Conservation (phyloP, 2,888 invertebrate genomes). For the Limnephilus auricula region DNA sequence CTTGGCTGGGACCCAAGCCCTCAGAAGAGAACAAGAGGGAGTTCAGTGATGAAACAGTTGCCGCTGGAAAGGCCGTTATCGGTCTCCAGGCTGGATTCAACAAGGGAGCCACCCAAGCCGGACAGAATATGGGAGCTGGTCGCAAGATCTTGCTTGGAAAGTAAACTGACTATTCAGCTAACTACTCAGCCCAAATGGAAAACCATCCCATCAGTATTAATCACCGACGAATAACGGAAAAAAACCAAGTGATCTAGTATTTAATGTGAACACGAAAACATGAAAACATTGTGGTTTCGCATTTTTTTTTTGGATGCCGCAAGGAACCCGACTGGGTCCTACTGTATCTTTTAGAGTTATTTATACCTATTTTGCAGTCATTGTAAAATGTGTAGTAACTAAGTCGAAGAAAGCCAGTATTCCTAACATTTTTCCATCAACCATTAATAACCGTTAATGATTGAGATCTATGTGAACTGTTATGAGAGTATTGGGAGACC, state of each 20-base stretch:
- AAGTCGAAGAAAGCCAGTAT: background rate
- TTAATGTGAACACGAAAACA: background rate
- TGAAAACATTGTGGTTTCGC: background rate
- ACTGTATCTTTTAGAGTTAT: background rate
- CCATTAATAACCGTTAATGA: background rate
- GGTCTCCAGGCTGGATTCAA: slow-evolving; percentile 97
- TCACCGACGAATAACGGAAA: background rate
- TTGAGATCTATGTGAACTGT: background rate
- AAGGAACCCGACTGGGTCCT: background rate
- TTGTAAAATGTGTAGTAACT: background rate
- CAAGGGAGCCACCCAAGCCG: slow-evolving; percentile 96
- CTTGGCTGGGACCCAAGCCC: slow-evolving; percentile 95
- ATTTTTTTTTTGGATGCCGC: background rate
- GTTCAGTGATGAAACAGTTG: slow-evolving; percentile 93
- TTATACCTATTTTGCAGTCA: background rate
- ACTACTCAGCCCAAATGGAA: background rate
- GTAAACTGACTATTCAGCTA: slow-evolving; percentile 75
- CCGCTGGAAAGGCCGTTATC: slow-evolving; percentile 92
- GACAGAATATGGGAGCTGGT: slow-evolving; percentile 90
- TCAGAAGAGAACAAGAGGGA: slow-evolving; percentile 96
- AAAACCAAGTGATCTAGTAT: background rate
- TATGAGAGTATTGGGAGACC: background rate
- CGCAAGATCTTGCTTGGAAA: slow-evolving; percentile 95
- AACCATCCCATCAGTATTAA: background rate
- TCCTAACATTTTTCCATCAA: background rate